Percentiles rank a stretch among this genome's conserved stretches.
Conservation (phyloP, 2,888 invertebrate genomes). For the Ochropacha duplaris region DNA sequence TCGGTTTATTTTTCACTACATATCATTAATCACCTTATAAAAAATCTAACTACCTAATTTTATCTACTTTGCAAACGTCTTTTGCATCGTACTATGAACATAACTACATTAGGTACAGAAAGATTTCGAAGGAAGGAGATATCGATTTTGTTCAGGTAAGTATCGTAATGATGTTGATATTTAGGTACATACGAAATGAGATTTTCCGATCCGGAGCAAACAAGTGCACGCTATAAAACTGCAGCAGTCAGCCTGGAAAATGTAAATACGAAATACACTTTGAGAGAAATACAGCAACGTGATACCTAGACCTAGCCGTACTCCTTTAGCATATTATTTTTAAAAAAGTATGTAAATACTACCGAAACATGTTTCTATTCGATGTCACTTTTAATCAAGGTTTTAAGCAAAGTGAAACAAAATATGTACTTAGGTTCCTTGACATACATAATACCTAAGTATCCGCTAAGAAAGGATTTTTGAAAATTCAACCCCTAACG, state of each 20-base stretch:
- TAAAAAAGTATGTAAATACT: no score
- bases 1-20: neutral
- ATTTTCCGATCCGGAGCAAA: neutral
- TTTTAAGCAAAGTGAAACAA: neutral
- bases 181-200: neutral
- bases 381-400: neutral
- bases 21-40: slow-evolving; percentile 2
- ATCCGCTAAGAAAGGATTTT: no score
- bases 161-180: neutral
- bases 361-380: neutral
- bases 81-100: no score
- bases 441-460: no score
- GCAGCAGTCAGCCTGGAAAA: neutral
- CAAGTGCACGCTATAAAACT: neutral
- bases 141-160: neutral
- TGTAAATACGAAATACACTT: neutral
- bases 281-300: neutral
- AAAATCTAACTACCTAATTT: slow-evolving; percentile 4
- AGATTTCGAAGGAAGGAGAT: neutral
- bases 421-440: no score
- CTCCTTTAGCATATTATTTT: no score
- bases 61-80: neutral
- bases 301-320: no score
- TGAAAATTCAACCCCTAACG: no score
- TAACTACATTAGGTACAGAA: no score